Percentiles rank a stretch among this genome's conserved stretches.
Evolutionary conservation across 2,888 invertebrate genomes (phyloP).

Genomic region (Xestia c-nigrum): DNA sequence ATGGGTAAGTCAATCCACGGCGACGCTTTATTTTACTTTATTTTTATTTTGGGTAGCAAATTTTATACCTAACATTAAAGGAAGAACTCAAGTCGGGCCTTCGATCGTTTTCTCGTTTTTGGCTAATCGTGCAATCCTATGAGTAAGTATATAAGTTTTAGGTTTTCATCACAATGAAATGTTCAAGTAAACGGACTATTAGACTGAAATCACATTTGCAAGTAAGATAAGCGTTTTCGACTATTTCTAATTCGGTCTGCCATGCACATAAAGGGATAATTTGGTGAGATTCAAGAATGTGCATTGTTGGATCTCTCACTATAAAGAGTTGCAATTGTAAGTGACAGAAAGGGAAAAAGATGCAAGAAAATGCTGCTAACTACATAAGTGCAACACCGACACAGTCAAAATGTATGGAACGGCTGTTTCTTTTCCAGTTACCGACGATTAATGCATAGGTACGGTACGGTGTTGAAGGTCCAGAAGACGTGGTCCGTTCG

Average conservation of each 20-base stretch:
- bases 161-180: too few relatives aligned
- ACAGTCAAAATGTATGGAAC: not conserved
- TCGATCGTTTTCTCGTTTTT: too few relatives aligned
- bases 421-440: too few relatives aligned
- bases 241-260: not conserved
- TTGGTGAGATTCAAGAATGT: not conserved
- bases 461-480: too few relatives aligned
- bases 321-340: not conserved
- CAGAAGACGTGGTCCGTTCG: not conserved
- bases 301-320: not conserved
- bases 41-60: not conserved
- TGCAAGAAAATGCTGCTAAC: not conserved
- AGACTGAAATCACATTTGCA: not conserved
- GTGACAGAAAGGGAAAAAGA: not conserved
- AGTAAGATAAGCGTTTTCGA: not conserved
- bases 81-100: not conserved
- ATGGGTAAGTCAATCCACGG: constrained; percentile 17
- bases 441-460: too few relatives aligned
- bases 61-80: not conserved
- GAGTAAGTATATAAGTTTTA: too few relatives aligned
- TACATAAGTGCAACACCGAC: not conserved
- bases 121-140: too few relatives aligned
- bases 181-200: not conserved
- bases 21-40: not conserved
- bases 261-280: not conserved